Percentiles rank a stretch among this genome's conserved stretches.
These are phyloP conservation scores for Linnaemya tessellans DNA, from an alignment of 2,888 invertebrate genomes.

Conservation along the genomic window DNA sequence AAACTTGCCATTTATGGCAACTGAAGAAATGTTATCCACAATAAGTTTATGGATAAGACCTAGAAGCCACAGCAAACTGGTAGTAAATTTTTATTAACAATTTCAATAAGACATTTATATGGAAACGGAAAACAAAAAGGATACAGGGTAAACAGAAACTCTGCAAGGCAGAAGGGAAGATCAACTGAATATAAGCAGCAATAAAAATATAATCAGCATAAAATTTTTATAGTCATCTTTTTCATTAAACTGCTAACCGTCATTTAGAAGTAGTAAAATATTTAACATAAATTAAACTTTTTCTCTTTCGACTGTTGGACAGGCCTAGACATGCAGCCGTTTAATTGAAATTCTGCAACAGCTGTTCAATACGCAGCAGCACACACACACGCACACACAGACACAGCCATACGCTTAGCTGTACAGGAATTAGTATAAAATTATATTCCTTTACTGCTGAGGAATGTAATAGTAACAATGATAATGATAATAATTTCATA, in stretches of 20 bases:
- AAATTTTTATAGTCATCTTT: conserved; percentile 67
- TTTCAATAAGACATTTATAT: conserved; percentile 7
- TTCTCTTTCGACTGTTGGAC: neutral
- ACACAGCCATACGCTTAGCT: neutral
- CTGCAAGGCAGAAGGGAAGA: neutral
- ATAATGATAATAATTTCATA: neutral
- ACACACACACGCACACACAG: neutral
- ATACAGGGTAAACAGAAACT: neutral
- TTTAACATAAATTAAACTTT: conserved; percentile 61
- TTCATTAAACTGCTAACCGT: conserved; percentile 66
- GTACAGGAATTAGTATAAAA: neutral
- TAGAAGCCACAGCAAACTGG: neutral
- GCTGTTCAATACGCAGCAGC: conserved; percentile 14
- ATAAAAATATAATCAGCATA: conserved; percentile 71
- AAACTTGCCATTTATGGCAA: conserved; percentile 54
- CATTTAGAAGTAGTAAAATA: conserved; percentile 71
- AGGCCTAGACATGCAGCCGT: conserved; percentile 13
- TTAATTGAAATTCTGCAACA: conserved; percentile 37
- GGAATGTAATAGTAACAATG: neutral
- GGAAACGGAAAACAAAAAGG: neutral
- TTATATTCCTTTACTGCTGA: neutral
- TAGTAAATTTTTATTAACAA: conserved; percentile 2
- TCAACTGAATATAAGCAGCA: conserved; percentile 38
- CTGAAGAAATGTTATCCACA: conserved; percentile 16
- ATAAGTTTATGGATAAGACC: conserved; percentile 12